Base-by-base conservation (phyloP, 2,888 invertebrate genomes). In the Heliconius charithonia region DNA sequence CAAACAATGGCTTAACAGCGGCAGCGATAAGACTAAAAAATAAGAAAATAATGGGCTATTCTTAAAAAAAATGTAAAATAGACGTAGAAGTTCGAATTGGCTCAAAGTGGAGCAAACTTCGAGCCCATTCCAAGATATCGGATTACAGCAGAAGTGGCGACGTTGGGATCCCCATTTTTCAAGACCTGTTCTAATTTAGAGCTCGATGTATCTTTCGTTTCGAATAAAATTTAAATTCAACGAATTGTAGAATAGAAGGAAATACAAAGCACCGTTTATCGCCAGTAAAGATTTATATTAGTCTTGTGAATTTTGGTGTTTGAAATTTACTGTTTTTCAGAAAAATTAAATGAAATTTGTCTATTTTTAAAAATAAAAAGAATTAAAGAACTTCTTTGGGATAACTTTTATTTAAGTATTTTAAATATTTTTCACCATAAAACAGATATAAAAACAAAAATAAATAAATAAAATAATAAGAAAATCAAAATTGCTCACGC, bases 101-200 rank as follows among this genome's bases (percentile, higher is more conserved):
- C 62, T 12, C 75, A 32, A 80, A 81, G 75, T 72, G 71, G 79
- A 81, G 65, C 71, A 62, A 45, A 81, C 67, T 71, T 56, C 67
- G 63, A 78, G 79, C 74, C 79, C 81, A 79, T 79, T 77, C 70
- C 77, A 78, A 78, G 81, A 81, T 81, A 81, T 82, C 80, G 82
- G 81, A 79, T 82, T 81, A 79, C 78, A 76, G 75, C 66, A 77
- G 75, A 76, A 82, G 82, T 79, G 82, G 77, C 78, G 79, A 81
- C 80, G 79, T 78, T 73, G 71, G 76, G 80, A 77, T 75, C 77
- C 75, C 76, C 74, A 82, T 79, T 81, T 81, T 81, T 80, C 77
- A 79, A 75, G 81, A 78, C 79, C 77, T 66, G 71, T 74, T 59
- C 79, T 78, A 76, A 77, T 72, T 79, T 71, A 79, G 78, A 78